A percentile compares a stretch with the other conserved stretches of the same genome.
Conservation (phyloP, 2,888 invertebrate genomes). For the Tridacna gigas region DNA sequence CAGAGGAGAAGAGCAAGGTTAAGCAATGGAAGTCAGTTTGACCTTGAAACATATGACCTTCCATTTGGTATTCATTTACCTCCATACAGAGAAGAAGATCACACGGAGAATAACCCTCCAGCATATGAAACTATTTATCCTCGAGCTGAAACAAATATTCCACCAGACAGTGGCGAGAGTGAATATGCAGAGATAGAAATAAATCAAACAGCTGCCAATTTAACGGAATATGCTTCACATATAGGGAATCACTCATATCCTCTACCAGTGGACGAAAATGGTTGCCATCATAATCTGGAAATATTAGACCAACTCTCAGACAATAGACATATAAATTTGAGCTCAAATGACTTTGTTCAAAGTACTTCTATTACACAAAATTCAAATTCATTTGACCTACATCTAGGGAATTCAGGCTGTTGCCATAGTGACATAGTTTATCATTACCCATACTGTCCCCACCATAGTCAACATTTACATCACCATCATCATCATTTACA, state of each 20-base stretch:
- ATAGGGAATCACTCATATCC: slow-evolving; percentile 10
- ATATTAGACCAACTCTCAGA: background rate
- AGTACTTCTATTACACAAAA: background rate
- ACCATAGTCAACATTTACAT: slow-evolving; percentile 11
- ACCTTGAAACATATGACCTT: slow-evolving; percentile 73
- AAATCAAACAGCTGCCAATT: background rate
- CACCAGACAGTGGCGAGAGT: slow-evolving; percentile 27
- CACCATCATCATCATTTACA: slow-evolving; percentile 16
- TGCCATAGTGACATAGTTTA: slow-evolving; percentile 14
- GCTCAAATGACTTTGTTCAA: background rate
- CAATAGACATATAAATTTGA: background rate
- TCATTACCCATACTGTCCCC: slow-evolving; percentile 21
- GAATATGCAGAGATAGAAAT: slow-evolving; percentile 33
- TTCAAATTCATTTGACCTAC: background rate
- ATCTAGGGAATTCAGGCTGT: slow-evolving; percentile 15
- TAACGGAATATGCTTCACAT: background rate
- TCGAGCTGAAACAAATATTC: slow-evolving; percentile 36
- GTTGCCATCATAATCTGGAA: slow-evolving; percentile 20
- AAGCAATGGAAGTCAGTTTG: slow-evolving; percentile 53
- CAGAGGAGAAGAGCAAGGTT: slow-evolving; percentile 54
- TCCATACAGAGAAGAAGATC: slow-evolving; percentile 72
- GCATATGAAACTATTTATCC: slow-evolving; percentile 70
- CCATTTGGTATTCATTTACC: slow-evolving; percentile 78
- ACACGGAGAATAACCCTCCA: slow-evolving; percentile 73
- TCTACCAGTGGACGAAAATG: slow-evolving; percentile 4